Evolutionary conservation across 2,797 vertebrate genomes (phyloP).

Genomic region (Periparus ater): DNA sequence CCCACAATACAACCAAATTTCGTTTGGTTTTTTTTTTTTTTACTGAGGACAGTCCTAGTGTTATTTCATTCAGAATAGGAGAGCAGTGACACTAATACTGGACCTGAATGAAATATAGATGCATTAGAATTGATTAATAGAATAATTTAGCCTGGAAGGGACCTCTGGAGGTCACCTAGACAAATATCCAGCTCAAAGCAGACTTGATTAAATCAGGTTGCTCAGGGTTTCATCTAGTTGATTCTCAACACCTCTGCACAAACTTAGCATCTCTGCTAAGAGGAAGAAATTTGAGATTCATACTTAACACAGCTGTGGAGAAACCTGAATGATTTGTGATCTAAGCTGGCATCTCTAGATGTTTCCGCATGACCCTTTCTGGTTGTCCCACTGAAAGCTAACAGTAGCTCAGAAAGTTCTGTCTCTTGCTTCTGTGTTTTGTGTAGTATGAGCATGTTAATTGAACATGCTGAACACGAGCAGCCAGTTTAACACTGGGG

Average conservation of each 20-base stretch:
- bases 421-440: background rate
- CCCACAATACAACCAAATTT: background rate
- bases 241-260: background rate
- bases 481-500: background rate
- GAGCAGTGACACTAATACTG: background rate
- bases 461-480: background rate
- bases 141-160: background rate
- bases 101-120: background rate
- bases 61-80: background rate
- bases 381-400: background rate
- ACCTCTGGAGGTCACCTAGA: background rate
- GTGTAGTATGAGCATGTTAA: background rate
- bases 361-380: background rate
- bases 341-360: background rate
- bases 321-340: background rate
- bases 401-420: background rate
- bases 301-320: background rate
- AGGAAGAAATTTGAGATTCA: background rate
- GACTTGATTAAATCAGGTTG: background rate
- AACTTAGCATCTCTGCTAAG: background rate
- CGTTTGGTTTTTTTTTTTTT: background rate
- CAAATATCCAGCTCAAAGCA: background rate
- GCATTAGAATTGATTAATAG: background rate
- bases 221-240: background rate
- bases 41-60: accelerated